phyloP scores from a whole-genome alignment of 2,888 invertebrate species.

The Crioceris asparagi region DNA sequence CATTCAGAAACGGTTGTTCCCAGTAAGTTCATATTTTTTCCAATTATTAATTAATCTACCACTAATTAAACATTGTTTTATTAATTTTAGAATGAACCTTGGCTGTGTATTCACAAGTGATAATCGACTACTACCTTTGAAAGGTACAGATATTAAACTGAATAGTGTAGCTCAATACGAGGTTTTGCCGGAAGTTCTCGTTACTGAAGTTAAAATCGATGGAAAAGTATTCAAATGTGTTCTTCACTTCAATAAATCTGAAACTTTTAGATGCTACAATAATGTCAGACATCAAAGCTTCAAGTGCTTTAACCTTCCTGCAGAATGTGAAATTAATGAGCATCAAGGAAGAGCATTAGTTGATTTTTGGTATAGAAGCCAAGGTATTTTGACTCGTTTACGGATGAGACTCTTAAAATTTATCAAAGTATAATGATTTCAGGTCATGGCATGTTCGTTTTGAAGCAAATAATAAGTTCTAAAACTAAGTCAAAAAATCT shows the following conservation, averaged over 20 bases:
- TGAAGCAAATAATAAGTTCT: constrained; percentile 21
- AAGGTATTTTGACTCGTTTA: constrained; percentile 23
- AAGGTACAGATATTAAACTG: constrained; percentile 38
- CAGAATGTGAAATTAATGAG: constrained; percentile 32
- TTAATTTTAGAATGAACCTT: constrained; percentile 40
- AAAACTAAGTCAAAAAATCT: no score
- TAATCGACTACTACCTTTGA: constrained; percentile 35
- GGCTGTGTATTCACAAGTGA: constrained; percentile 44
- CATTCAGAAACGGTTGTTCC: constrained; percentile 42
- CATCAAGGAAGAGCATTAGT: constrained; percentile 35
- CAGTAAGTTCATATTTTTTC: constrained; percentile 46
- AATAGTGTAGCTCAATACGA: constrained; percentile 39
- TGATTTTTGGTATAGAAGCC: constrained; percentile 32
- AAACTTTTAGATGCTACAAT: constrained; percentile 9
- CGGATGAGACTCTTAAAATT: no score
- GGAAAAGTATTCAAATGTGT: constrained; percentile 19
- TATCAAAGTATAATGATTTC: no score
- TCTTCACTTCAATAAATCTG: constrained; percentile 22
- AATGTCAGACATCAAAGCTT: constrained; percentile 21
- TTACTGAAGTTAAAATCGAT: constrained; percentile 33
- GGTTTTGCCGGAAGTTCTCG: constrained; percentile 40
- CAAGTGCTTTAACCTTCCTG: constrained; percentile 20
- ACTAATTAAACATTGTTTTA: not conserved
- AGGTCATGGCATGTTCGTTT: constrained; percentile 11
- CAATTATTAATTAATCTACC: not conserved